Base-by-base conservation (phyloP, 2,113 vertebrate species). In the Callochromis pleurospilus region DNA sequence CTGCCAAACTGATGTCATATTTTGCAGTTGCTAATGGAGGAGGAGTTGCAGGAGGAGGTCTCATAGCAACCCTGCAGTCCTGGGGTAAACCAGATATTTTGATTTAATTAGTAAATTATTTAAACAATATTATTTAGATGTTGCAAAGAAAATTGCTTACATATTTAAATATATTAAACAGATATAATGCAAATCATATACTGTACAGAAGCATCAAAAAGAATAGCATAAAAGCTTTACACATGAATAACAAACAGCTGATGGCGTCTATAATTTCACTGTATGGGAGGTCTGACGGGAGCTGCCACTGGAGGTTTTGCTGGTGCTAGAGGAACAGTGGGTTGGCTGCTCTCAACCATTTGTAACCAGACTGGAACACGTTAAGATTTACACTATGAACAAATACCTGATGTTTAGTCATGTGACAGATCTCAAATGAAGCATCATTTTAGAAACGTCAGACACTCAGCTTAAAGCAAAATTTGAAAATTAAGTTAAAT, bases 391-490 rank as follows among this genome's bases (percentile, higher is more conserved):
- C n/a, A 70, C 7, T 24, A 70, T 73, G 13, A 73, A 2, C 13
- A 45, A 15, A 38, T 14, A 24, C 2, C 38, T 0, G 12, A 42
- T 70, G 62, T 42, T 40, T 9, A 21, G 7, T 68, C 62, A 5
- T 68, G 12, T 24, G 65, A 70, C 36, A 70, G 0, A 70, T 70
- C n/a, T 70, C 2, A 70, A 70, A 42, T 40, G 11, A 40, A 68
- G 3, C 3, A 4, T 42, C 36, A 24, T 62, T 42, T 0, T 9
- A 38, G 3, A 42, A 40, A 24, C 0, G 6, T 42, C 65, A 70
- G n/a, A 24, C n/a, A 70, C 38, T 42, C 38, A 15, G n/a, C 12
- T 42, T 70, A 42, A 70, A 24, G 38, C n/a, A 9, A 42, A 21
- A 42, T 42, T 70, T 70, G 7, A 40, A 21, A 40, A 21, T 68